These are phyloP conservation scores for Aplysina aerophoba DNA, from an alignment of 37 sponge, comb jelly and placozoan species.

Conservation along the genomic window DNA sequence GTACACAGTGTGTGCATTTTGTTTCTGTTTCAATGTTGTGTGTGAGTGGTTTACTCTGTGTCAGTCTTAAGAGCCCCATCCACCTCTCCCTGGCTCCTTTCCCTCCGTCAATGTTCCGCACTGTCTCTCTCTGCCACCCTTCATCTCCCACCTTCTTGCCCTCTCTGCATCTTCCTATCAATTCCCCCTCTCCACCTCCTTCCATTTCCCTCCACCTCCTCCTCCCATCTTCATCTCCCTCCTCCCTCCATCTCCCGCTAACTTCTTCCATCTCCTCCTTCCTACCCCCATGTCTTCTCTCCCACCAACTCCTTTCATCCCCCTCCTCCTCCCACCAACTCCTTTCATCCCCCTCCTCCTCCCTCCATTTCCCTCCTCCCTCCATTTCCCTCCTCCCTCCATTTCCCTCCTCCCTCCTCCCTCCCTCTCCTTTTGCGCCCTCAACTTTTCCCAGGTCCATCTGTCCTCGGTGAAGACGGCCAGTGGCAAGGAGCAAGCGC, in stretches of 20 bases:
- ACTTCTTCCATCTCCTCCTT: not conserved
- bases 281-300: not conserved
- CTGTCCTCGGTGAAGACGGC: not conserved
- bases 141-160: not conserved
- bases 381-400: not conserved
- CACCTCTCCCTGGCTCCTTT: no score
- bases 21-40: no score
- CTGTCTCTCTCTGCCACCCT: no score
- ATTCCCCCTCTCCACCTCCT: not conserved
- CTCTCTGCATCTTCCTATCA: not conserved
- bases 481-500: constrained; percentile 32
- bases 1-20: no score
- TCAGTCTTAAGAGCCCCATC: not conserved
- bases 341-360: not conserved
- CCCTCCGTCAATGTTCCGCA: no score
- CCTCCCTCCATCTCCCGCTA: not conserved
- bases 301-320: not conserved
- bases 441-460: not conserved
- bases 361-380: not conserved
- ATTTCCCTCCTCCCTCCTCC: not conserved
- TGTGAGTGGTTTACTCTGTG: no score
- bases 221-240: not conserved
- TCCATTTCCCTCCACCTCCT: not conserved
- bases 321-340: not conserved
- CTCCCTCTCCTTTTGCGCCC: not conserved